A percentile compares a stretch with the other conserved stretches of the same genome.
Evolutionary conservation across 1,140 invertebrate species (phyloP).

Genomic region (Lasioglossum baleicum): DNA sequence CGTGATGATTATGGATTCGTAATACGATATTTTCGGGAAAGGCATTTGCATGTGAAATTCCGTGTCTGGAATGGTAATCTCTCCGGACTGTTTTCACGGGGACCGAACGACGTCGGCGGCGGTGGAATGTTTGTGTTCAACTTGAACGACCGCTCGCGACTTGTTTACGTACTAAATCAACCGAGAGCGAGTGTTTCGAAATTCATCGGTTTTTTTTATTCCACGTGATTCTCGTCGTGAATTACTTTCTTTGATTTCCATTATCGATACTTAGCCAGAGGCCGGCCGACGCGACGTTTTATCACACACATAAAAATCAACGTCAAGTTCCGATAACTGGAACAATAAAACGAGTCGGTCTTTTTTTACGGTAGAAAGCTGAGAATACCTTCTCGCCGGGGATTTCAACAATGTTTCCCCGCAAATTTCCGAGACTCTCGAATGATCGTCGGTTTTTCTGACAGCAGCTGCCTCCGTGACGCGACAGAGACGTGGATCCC

Average conservation of each 20-base stretch:
- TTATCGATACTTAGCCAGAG: background rate
- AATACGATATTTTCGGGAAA: slow-evolving; percentile 24
- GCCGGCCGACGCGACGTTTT: background rate
- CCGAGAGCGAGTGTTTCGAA: background rate
- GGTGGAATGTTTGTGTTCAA: background rate
- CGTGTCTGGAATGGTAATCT: slow-evolving; percentile 8
- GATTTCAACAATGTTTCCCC: background rate
- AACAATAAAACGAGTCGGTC: background rate
- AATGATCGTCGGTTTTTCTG: background rate
- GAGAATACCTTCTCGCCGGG: background rate
- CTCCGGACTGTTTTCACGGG: background rate
- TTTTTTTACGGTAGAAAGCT: background rate
- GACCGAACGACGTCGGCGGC: too few relatives aligned
- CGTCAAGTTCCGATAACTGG: background rate
- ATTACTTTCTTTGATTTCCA: background rate
- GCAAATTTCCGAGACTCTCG: background rate
- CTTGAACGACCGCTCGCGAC: background rate
- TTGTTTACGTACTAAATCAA: background rate
- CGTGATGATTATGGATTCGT: slow-evolving; percentile 2
- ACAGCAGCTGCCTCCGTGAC: too few relatives aligned
- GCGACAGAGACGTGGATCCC: too few relatives aligned
- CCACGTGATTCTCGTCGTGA: background rate
- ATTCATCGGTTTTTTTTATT: background rate
- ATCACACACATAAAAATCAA: background rate
- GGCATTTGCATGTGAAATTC: slow-evolving; percentile 23